A percentile compares a stretch with the other conserved stretches of the same genome.
Evolutionary conservation across 2,797 vertebrate genomes (phyloP).

Genomic region (Sus cebifrons): DNA sequence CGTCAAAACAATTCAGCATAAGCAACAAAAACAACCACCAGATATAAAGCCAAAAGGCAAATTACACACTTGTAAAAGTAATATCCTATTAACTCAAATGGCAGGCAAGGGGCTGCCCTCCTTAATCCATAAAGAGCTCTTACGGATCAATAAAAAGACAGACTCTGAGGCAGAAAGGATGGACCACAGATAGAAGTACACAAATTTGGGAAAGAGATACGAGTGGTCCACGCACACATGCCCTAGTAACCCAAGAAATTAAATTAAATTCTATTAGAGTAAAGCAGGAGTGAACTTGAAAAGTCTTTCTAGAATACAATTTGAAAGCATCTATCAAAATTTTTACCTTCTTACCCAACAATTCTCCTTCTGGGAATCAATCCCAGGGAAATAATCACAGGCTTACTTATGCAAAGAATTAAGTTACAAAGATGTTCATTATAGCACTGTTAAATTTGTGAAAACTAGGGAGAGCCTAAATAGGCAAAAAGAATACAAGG

Average conservation of each 20-base stretch:
- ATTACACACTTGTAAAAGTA: background rate
- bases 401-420: slow-evolving; percentile 32
- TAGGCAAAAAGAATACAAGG: background rate
- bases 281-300: background rate
- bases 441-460: slow-evolving; percentile 24
- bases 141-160: slow-evolving; percentile 33
- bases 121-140: slow-evolving; percentile 7
- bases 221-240: background rate
- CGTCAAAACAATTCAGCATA: slow-evolving; percentile 10
- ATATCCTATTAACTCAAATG: background rate
- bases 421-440: slow-evolving; percentile 45
- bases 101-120: background rate
- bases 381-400: slow-evolving; percentile 20
- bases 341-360: slow-evolving; percentile 34
- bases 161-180: background rate
- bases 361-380: slow-evolving; percentile 54
- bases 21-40: background rate
- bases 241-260: slow-evolving; percentile 25
- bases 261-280: slow-evolving; percentile 34
- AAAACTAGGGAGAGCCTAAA: background rate
- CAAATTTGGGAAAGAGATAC: slow-evolving; percentile 47
- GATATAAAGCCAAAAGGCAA: background rate
- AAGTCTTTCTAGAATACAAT: slow-evolving; percentile 51
- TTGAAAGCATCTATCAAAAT: slow-evolving; percentile 39
- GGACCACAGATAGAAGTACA: background rate